A percentile compares a stretch with the other conserved stretches of the same genome.
These are phyloP conservation scores for Leptinotarsa tumamoca DNA, from an alignment of 2,888 invertebrate species.

Conservation along the genomic window DNA sequence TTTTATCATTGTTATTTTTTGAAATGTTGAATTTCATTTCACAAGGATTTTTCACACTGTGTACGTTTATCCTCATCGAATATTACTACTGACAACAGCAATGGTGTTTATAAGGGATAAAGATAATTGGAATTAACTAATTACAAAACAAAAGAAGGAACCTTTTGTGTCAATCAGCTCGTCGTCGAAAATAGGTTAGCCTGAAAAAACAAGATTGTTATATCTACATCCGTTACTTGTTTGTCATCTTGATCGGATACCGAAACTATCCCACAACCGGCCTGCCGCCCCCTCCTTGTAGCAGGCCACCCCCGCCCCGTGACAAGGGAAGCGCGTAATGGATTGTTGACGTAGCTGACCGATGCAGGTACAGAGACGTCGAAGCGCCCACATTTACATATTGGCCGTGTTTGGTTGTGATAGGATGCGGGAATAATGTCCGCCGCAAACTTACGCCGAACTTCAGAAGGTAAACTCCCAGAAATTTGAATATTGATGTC, in stretches of 20 bases:
- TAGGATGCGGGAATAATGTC: slow-evolving; percentile 61
- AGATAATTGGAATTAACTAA: background rate
- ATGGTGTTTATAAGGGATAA: background rate
- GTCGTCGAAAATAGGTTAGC: background rate
- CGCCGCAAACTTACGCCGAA: slow-evolving; percentile 62
- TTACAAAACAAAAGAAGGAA: background rate
- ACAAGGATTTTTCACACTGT: too few relatives aligned
- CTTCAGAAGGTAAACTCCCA: slow-evolving; percentile 62
- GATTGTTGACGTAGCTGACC: slow-evolving; percentile 67
- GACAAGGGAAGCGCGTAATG: slow-evolving; percentile 62
- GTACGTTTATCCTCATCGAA: too few relatives aligned
- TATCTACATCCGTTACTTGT: slow-evolving; percentile 20
- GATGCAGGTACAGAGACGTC: slow-evolving; percentile 64
- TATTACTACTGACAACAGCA: background rate
- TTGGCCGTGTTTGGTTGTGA: slow-evolving; percentile 65
- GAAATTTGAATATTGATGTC: slow-evolving; percentile 65
- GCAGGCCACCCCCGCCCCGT: slow-evolving; percentile 34
- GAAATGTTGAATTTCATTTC: too few relatives aligned
- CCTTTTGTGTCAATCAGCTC: background rate
- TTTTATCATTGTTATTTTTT: too few relatives aligned
- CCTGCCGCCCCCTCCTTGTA: slow-evolving; percentile 11
- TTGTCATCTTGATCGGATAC: slow-evolving; percentile 11
- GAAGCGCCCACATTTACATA: slow-evolving; percentile 63
- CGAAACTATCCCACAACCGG: slow-evolving; percentile 18
- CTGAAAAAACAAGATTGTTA: slow-evolving; percentile 18